Evolutionary conservation across 2,888 invertebrate genomes (phyloP).

Genomic region (Callinectes sapidus): DNA sequence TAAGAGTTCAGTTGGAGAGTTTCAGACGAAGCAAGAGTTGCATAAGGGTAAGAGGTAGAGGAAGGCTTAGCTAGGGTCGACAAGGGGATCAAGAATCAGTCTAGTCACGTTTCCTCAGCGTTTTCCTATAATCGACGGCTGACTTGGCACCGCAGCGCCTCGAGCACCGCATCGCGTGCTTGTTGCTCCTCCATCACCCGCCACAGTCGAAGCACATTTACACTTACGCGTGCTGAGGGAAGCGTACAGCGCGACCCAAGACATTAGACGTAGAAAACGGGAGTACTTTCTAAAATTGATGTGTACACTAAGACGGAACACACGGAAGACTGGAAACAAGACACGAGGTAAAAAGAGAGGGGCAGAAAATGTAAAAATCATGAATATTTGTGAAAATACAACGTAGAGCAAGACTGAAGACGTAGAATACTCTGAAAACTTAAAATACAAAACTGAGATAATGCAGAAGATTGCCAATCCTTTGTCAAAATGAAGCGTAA

Average conservation of each 20-base stretch:
- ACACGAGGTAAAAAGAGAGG: not conserved
- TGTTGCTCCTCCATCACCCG: not conserved
- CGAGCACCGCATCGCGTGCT: not conserved
- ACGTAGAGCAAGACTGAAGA: too few species aligned
- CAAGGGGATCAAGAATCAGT: not conserved
- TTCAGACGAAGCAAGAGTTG: too few species aligned
- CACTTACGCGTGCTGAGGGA: not conserved
- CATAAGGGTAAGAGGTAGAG: not conserved
- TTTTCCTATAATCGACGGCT: conserved; percentile 33
- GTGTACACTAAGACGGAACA: not conserved
- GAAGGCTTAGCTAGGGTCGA: not conserved
- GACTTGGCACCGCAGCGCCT: conserved; percentile 15
- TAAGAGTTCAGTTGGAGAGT: too few species aligned
- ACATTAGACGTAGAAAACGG: not conserved
- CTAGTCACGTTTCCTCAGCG: not conserved
- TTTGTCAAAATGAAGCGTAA: not conserved
- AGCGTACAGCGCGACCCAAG: not conserved
- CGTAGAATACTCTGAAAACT: too few species aligned
- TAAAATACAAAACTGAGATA: too few species aligned
- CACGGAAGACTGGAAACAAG: not conserved
- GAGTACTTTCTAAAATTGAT: too few species aligned
- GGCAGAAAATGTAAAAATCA: not conserved
- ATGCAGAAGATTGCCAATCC: not conserved
- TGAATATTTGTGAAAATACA: not conserved
- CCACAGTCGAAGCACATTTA: not conserved